Percentiles rank a stretch among this genome's conserved stretches.
These are phyloP conservation scores for Synanceia verrucosa DNA, from an alignment of 2,797 vertebrate genomes.

Conservation along the genomic window DNA sequence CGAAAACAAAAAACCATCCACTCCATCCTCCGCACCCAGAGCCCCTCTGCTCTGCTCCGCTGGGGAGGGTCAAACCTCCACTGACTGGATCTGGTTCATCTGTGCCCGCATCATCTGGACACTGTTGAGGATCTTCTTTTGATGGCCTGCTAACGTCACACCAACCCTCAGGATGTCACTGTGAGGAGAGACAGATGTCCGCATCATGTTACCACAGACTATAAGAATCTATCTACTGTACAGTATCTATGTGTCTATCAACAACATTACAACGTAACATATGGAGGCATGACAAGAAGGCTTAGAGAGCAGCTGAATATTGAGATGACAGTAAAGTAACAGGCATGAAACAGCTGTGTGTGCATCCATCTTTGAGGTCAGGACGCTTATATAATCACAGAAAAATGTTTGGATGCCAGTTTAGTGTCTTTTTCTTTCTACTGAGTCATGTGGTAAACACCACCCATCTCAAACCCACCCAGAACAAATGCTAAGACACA, in stretches of 20 bases:
- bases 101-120: slow-evolving; percentile 99
- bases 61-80: slow-evolving; percentile 90
- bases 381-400: slow-evolving; percentile 16
- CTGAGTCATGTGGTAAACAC: slow-evolving; percentile 24
- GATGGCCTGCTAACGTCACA: slow-evolving; percentile 97
- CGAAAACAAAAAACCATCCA: slow-evolving; percentile 55
- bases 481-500: slow-evolving; percentile 17
- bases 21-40: slow-evolving; percentile 64
- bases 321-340: slow-evolving; percentile 19
- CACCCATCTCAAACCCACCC: neutral
- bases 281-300: neutral
- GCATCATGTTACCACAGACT: slow-evolving; percentile 10
- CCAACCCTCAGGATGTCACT: slow-evolving; percentile 98
- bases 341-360: slow-evolving; percentile 27
- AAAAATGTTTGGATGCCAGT: slow-evolving; percentile 7
- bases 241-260: neutral
- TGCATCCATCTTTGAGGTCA: slow-evolving; percentile 11
- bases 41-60: slow-evolving; percentile 54
- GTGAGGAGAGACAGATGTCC: slow-evolving; percentile 55
- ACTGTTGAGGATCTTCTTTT: slow-evolving; percentile 99
- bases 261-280: neutral
- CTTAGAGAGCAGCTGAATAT: neutral
- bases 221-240: neutral
- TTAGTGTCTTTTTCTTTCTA: slow-evolving; percentile 1
- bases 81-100: slow-evolving; percentile 99